Evolutionary conservation across 1,140 invertebrate species (phyloP).

Genomic region (Leptinotarsa defecta): DNA sequence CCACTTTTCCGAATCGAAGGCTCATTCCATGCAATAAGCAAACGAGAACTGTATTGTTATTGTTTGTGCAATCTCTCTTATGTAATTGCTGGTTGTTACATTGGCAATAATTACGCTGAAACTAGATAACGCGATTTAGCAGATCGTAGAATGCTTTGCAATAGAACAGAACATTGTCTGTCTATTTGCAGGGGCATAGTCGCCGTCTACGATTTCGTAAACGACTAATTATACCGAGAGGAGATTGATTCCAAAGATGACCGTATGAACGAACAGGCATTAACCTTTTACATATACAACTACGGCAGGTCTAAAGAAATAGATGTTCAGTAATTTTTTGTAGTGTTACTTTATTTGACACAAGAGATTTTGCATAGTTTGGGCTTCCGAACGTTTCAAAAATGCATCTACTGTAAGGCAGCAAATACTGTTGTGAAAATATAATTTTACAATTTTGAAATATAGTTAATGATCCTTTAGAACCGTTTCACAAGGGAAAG

Average conservation of each 20-base stretch:
- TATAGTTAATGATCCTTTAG: no score
- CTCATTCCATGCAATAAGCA: neutral
- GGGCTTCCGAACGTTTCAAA: no score
- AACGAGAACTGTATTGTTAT: constrained; percentile 3
- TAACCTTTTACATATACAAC: neutral
- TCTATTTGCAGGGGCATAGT: neutral
- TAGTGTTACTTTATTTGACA: neutral
- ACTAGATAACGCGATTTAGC: constrained; percentile 8
- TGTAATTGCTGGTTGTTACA: neutral
- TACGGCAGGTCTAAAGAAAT: no score
- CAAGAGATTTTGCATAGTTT: no score
- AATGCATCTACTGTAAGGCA: no score
- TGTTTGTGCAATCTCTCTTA: neutral
- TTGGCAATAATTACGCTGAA: neutral
- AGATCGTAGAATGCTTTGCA: constrained; percentile 1
- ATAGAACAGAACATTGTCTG: neutral
- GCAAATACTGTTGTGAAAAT: no score
- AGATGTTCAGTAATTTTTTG: no score
- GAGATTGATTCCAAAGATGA: neutral
- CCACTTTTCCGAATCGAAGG: neutral
- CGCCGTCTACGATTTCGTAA: neutral
- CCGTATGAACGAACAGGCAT: neutral
- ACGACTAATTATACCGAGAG: neutral
- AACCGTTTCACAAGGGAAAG: no score
- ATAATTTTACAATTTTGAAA: no score